Evolutionary conservation across 2,888 invertebrate species (phyloP).

Genomic region (Sphecodes monilicornis): DNA sequence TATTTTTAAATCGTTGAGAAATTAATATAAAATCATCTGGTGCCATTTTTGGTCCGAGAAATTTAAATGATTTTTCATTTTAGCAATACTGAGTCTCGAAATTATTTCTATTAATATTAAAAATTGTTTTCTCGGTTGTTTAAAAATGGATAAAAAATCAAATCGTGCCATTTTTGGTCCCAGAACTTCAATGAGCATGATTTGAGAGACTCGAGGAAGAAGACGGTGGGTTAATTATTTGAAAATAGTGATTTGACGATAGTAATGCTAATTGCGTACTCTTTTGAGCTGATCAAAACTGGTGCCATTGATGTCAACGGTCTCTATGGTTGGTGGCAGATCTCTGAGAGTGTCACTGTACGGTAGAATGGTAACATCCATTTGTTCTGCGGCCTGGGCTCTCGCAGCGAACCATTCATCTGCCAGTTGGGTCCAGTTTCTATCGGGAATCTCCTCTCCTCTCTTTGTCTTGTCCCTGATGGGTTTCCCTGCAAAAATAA

Average conservation of each 20-base stretch:
- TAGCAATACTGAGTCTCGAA: not conserved
- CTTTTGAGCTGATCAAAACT: conserved; percentile 69
- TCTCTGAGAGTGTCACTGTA: conserved; percentile 70
- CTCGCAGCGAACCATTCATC: conserved; percentile 80
- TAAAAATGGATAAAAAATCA: not conserved
- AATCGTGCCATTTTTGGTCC: not conserved
- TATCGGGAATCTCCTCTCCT: conserved; percentile 74
- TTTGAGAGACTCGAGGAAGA: not conserved
- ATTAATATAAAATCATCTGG: no score
- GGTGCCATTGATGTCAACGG: conserved; percentile 68
- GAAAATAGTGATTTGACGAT: not conserved
- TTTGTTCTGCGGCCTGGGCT: conserved; percentile 68
- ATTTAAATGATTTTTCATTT: not conserved
- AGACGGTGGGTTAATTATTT: not conserved
- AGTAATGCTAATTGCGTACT: conserved; percentile 63
- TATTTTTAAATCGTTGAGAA: no score
- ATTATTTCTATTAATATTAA: not conserved
- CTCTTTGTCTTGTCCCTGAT: conserved; percentile 66
- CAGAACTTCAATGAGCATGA: not conserved
- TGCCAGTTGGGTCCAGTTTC: conserved; percentile 80
- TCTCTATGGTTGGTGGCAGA: conserved; percentile 72
- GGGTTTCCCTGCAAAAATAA: conserved; percentile 68
- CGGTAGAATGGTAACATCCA: conserved; percentile 77
- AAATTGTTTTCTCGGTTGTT: not conserved
- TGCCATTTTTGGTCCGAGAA: no score